Conservation (phyloP, 2,888 invertebrate genomes). For the Parapristionchus giblindavisi region DNA sequence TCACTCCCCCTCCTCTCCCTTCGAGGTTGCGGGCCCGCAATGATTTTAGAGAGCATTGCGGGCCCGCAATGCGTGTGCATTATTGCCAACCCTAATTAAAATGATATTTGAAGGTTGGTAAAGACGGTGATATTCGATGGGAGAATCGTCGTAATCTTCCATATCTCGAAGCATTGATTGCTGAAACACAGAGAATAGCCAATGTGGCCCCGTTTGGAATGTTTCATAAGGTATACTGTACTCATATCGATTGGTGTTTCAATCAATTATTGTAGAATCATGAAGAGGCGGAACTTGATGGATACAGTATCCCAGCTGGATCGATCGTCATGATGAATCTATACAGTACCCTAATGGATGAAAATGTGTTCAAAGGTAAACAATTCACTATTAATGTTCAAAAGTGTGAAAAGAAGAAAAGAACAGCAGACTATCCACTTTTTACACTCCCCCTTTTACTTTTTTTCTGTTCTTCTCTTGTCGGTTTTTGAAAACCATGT, state of each 20-base stretch:
- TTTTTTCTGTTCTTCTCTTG: no score
- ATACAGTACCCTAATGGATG: conserved; percentile 36
- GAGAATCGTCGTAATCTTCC: conserved; percentile 30
- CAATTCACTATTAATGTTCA: not conserved
- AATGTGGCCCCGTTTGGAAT: conserved; percentile 28
- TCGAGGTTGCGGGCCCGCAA: no score
- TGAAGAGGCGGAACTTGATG: conserved; percentile 36
- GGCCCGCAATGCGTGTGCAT: no score
- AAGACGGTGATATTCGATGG: conserved; percentile 25
- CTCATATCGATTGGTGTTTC: not conserved
- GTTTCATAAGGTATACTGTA: conserved; percentile 24
- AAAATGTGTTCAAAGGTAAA: conserved; percentile 18
- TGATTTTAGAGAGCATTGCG: no score
- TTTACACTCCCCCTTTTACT: no score
- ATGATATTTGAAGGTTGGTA: conserved; percentile 30
- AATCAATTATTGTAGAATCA: conserved; percentile 6
- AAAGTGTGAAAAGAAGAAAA: no score
- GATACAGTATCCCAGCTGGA: conserved; percentile 36
- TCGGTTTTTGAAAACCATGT: no score
- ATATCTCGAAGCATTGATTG: conserved; percentile 37
- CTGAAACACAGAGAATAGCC: conserved; percentile 34
- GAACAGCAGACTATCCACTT: no score
- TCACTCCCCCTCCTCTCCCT: no score
- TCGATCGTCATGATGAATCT: conserved; percentile 40
- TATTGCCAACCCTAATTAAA: no score